Conservation (phyloP, 2,888 invertebrate species). For the Melolontha melolontha region DNA sequence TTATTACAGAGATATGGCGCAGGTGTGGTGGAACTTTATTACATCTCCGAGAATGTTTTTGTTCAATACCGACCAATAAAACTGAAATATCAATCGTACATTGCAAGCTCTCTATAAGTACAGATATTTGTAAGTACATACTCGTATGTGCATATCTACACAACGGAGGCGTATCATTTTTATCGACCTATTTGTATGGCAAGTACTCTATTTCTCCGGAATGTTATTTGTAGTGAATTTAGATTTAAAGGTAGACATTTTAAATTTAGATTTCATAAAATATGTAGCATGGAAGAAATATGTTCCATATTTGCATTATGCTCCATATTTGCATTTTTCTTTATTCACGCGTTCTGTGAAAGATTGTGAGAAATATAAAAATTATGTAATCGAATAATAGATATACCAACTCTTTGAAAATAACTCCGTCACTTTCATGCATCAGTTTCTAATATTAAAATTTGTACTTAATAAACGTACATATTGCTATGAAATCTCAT, state of each 20-base stretch:
- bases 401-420: too few species aligned
- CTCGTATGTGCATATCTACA: background rate
- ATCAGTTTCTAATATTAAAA: too few species aligned
- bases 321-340: too few species aligned
- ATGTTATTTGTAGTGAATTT: background rate
- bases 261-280: too few species aligned
- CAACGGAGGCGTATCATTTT: conserved; percentile 7
- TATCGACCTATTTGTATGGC: conserved; percentile 2
- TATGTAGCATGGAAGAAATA: too few species aligned
- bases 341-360: too few species aligned
- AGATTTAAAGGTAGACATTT: background rate
- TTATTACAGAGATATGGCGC: background rate
- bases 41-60: conserved; percentile 4
- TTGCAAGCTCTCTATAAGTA: background rate
- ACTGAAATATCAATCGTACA: conserved; percentile 8
- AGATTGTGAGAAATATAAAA: too few species aligned
- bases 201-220: conserved; percentile 1
- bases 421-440: too few species aligned
- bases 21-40: conserved; percentile 12
- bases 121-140: conserved; percentile 6
- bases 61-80: conserved; percentile 13
- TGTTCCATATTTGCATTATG: too few species aligned
- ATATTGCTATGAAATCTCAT: too few species aligned
- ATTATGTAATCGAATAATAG: too few species aligned
- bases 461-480: too few species aligned